These are phyloP conservation scores for Lasioglossum marginatum DNA, from an alignment of 2,888 invertebrate species.

Conservation along the genomic window DNA sequence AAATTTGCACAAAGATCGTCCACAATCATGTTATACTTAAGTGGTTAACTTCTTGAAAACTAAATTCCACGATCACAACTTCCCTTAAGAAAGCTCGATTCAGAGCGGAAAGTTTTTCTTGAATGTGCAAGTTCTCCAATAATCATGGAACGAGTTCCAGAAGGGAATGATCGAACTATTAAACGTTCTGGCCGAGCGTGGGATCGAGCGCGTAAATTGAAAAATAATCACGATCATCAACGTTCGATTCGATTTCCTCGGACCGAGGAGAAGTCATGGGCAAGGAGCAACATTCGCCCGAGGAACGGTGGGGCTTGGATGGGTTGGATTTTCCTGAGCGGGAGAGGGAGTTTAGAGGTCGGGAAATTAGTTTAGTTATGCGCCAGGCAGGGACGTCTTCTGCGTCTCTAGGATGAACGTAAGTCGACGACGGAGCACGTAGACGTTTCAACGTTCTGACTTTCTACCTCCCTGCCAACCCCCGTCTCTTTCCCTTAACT, in stretches of 20 bases:
- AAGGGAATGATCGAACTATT: not conserved
- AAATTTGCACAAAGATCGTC: not conserved
- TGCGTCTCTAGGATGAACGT: slow-evolving; percentile 70
- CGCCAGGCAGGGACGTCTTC: slow-evolving; percentile 79
- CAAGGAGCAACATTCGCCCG: slow-evolving; percentile 76
- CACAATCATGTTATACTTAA: not conserved
- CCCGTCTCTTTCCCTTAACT: slow-evolving; percentile 15
- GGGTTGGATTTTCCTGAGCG: slow-evolving; percentile 69
- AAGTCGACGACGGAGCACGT: slow-evolving; percentile 75
- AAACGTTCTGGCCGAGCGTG: not conserved
- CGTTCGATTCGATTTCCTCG: slow-evolving; percentile 30
- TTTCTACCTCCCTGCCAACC: slow-evolving; percentile 20
- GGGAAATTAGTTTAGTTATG: slow-evolving; percentile 83
- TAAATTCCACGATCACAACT: not conserved
- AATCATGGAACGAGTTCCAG: not conserved
- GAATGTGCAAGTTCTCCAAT: not conserved
- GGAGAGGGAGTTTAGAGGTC: slow-evolving; percentile 76
- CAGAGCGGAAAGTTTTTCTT: not conserved
- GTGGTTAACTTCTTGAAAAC: not conserved
- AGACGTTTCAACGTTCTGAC: slow-evolving; percentile 59
- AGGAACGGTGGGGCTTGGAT: slow-evolving; percentile 23
- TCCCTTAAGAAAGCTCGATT: not conserved
- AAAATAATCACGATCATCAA: slow-evolving; percentile 42
- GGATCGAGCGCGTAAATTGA: slow-evolving; percentile 21
- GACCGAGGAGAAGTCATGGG: slow-evolving; percentile 60